These are phyloP conservation scores for Catharus bicknelli DNA, from an alignment of 2,113 vertebrate species.

Conservation along the genomic window DNA sequence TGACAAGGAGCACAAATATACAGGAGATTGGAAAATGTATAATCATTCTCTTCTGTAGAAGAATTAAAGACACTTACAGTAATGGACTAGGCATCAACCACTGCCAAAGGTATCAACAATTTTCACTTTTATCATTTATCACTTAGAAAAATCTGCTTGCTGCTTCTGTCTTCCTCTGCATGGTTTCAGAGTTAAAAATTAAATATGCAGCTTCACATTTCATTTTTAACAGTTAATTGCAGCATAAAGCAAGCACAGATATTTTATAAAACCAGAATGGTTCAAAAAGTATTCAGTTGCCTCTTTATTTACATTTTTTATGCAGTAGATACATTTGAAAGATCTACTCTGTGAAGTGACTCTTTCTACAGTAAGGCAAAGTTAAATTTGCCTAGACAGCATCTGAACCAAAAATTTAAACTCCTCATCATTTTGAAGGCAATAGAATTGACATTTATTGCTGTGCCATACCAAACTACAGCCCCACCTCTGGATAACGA, in stretches of 20 bases:
- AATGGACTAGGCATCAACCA: background rate
- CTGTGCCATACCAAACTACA: background rate
- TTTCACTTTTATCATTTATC: background rate
- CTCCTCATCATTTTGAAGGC: background rate
- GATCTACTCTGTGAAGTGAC: background rate
- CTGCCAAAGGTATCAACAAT: background rate
- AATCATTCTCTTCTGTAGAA: background rate
- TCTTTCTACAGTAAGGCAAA: background rate
- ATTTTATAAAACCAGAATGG: background rate
- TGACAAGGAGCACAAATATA: background rate
- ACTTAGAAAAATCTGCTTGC: background rate
- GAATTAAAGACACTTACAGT: background rate
- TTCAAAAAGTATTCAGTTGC: slow-evolving; percentile 7
- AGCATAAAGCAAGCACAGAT: background rate
- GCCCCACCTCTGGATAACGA: background rate
- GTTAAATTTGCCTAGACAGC: slow-evolving; percentile 1
- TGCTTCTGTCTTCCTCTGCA: background rate
- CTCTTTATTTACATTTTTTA: background rate
- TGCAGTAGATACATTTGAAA: background rate
- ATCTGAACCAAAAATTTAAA: slow-evolving; percentile 10
- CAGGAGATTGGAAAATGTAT: background rate
- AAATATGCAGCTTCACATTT: background rate
- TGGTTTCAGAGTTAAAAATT: background rate
- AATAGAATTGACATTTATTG: slow-evolving; percentile 1
- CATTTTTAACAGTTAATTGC: slow-evolving; percentile 40